Evolutionary conservation across 1,140 invertebrate species (phyloP), one percentile per base, ranked within the genome.

Genomic region (Archegozetes longisetosus): DNA sequence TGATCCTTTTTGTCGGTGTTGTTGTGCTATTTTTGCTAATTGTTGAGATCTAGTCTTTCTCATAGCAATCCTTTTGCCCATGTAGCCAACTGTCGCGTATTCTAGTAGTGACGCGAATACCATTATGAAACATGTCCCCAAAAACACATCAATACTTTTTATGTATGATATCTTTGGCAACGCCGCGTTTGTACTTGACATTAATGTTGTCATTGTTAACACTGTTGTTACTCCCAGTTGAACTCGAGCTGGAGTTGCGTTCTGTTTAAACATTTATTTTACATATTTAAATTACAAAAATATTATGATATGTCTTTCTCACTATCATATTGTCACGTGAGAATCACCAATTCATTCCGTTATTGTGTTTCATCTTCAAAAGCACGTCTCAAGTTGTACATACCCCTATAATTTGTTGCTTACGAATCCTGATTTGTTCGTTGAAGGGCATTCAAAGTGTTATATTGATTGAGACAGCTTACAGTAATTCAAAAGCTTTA

Each of bases 51-150:
- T 79, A 75, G 87, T 88, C 76, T 90, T 91, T 67, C 88, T 78
- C 88, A 92, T 92, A 73, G 90, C 86, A 72, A 93, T 91, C 72
- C 88, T 78, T 77, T 92, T 93, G 62, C 88, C 88, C 84, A 92
- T 88, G 74, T 93, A 92, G 64, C 89, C 89, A 62, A 93, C 89
- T 55, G 87, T 88, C 59, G 88, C 89, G 72, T 92, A 92, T 77
- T 92, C 89, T 75, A 93, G 76, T 69, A 93, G 76, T 75, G 88
- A 91, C 67, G 88, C 88, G 78, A 92, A 93, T 68, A 93, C 88
- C 88, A 92, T 92, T n/a, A 94, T 88, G 86, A 94, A 95, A 79
- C 90, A 95, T 65, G 89, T 95, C 67, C 91, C 91, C 73, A 97
- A 77, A 77, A 94, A 97, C 64, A 97, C 90, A 77, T 97, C 93